A percentile compares a stretch with the other conserved stretches of the same genome.
These are phyloP conservation scores for Lichenostomus cassidix DNA, from an alignment of 2,113 vertebrate species.

Conservation along the genomic window DNA sequence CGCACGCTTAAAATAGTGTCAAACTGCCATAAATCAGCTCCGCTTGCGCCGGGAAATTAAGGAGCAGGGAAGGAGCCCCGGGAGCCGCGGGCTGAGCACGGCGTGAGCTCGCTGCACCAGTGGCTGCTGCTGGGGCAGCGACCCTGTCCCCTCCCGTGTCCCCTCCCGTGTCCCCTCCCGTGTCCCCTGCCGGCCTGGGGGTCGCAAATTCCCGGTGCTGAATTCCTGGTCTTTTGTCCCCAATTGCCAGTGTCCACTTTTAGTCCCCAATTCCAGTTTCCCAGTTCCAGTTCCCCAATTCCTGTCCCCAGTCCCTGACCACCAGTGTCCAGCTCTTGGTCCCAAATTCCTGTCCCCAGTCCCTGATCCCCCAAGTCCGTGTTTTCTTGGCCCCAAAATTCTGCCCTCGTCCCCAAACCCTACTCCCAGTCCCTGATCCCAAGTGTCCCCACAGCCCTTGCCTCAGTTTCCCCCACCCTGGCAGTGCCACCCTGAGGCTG, in stretches of 20 bases:
- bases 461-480: background rate
- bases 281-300: too few relatives aligned
- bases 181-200: background rate
- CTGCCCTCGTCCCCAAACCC: background rate
- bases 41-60: slow-evolving; percentile 12
- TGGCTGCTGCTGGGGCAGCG: background rate
- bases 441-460: background rate
- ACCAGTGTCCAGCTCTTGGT: too few relatives aligned
- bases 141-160: background rate
- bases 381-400: background rate
- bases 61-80: background rate
- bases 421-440: background rate
- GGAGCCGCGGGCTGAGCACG: background rate
- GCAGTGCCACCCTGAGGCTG: background rate
- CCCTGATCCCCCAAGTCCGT: background rate
- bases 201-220: background rate
- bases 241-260: too few relatives aligned
- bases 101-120: background rate
- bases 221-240: background rate
- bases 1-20: slow-evolving; percentile 45
- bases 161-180: background rate
- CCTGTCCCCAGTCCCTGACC: too few relatives aligned
- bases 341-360: too few relatives aligned
- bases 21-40: slow-evolving; percentile 37
- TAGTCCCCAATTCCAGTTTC: too few relatives aligned